A percentile compares a stretch with the other conserved stretches of the same genome.
These are phyloP conservation scores for Lamellibrachia satsuma DNA, from an alignment of 2,888 invertebrate species.

Conservation along the genomic window DNA sequence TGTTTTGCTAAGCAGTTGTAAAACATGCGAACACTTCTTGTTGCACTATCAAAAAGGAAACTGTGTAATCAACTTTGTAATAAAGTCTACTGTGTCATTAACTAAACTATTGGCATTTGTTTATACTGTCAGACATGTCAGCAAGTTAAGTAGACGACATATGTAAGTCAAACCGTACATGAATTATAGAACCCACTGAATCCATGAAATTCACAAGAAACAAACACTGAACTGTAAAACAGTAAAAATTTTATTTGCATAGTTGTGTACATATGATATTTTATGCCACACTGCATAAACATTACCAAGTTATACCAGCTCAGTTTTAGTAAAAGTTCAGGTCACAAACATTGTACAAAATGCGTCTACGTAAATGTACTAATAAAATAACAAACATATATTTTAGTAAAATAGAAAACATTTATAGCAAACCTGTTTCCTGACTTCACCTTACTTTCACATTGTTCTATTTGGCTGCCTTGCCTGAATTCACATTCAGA, in stretches of 20 bases:
- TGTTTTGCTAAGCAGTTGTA: constrained; percentile 2
- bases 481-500: not conserved
- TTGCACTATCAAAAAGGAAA: constrained; percentile 13
- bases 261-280: not conserved
- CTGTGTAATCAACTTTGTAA: not conserved
- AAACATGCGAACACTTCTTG: not conserved
- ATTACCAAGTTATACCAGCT: not conserved
- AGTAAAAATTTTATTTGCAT: not conserved
- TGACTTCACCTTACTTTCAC: not conserved
- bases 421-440: not conserved
- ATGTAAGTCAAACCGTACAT: not conserved
- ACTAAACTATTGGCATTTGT: not conserved
- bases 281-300: not conserved
- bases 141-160: not conserved
- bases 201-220: not conserved
- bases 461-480: not conserved
- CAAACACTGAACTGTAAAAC: not conserved
- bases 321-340: not conserved
- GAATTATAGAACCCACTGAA: not conserved
- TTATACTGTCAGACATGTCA: not conserved
- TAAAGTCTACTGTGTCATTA: constrained; percentile 6
- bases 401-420: not conserved
- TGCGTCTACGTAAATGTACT: not conserved
- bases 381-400: not conserved
- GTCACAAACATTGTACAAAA: not conserved